phyloP scores from a whole-genome alignment of 2,888 invertebrate genomes.

The Andrena marginata region DNA sequence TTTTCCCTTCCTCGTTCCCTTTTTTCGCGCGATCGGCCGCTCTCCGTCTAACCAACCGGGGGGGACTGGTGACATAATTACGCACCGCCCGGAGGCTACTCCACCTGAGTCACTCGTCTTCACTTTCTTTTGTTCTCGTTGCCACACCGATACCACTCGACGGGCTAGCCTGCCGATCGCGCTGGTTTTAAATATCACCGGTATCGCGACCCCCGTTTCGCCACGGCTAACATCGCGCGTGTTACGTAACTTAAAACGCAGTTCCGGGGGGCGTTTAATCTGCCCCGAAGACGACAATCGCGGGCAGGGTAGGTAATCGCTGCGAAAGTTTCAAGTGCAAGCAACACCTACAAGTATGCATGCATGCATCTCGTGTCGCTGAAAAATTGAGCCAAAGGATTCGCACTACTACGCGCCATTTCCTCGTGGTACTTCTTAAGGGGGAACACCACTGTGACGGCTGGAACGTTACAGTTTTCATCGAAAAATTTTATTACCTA shows the following conservation, averaged over 20 bases:
- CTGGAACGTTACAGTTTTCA: too few species aligned
- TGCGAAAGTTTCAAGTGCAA: background rate
- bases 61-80: slow-evolving; percentile 83
- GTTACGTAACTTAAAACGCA: slow-evolving; percentile 42
- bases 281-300: background rate
- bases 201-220: slow-evolving; percentile 19
- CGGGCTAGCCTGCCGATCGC: slow-evolving; percentile 35
- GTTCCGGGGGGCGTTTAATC: slow-evolving; percentile 45
- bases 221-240: slow-evolving; percentile 38
- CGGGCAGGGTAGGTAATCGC: background rate
- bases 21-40: slow-evolving; percentile 53
- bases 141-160: slow-evolving; percentile 46
- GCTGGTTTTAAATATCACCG: slow-evolving; percentile 60
- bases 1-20: slow-evolving; percentile 35
- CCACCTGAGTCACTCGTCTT: slow-evolving; percentile 81
- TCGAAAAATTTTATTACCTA: too few species aligned
- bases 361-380: too few species aligned
- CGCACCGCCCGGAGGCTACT: slow-evolving; percentile 77
- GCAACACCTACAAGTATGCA: too few species aligned
- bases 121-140: slow-evolving; percentile 78
- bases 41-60: slow-evolving; percentile 63
- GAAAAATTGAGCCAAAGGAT: too few species aligned
- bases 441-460: too few species aligned
- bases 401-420: too few species aligned
- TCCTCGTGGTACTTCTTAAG: too few species aligned